Conservation (phyloP, 2,113 vertebrate species). For the Acanthisitta chloris region DNA sequence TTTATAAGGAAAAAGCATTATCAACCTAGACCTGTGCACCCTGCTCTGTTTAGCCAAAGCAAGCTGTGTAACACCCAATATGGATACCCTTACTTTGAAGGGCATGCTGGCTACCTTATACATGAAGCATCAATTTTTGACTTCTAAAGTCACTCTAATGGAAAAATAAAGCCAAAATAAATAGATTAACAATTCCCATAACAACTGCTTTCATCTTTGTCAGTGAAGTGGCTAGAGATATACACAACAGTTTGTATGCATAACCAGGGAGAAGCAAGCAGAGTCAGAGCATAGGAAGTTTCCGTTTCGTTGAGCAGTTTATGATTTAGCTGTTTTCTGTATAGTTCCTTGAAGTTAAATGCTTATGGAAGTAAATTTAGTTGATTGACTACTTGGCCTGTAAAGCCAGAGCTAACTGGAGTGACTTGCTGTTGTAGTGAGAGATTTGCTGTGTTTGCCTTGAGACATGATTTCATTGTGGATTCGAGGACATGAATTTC, state of each 20-base stretch:
- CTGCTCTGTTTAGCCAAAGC: background rate
- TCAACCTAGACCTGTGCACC: background rate
- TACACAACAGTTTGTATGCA: background rate
- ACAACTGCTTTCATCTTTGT: background rate
- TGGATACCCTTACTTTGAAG: background rate
- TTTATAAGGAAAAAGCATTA: background rate
- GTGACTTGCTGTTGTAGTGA: background rate
- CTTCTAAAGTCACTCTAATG: background rate
- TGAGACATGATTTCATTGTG: background rate
- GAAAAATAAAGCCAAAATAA: background rate
- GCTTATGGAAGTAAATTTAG: background rate
- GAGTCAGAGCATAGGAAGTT: background rate
- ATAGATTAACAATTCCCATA: background rate
- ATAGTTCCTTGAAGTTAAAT: background rate
- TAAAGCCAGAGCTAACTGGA: background rate
- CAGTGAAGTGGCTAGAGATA: background rate
- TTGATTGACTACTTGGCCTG: background rate
- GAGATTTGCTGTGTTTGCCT: background rate
- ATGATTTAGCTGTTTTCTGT: background rate
- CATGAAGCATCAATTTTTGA: background rate
- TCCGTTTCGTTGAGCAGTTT: background rate
- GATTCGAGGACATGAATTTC: background rate
- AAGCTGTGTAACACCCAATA: background rate
- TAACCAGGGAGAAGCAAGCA: background rate
- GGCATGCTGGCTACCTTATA: background rate